phyloP scores from a whole-genome alignment of 2,888 invertebrate genomes.

The Phymatocera aterrima region DNA sequence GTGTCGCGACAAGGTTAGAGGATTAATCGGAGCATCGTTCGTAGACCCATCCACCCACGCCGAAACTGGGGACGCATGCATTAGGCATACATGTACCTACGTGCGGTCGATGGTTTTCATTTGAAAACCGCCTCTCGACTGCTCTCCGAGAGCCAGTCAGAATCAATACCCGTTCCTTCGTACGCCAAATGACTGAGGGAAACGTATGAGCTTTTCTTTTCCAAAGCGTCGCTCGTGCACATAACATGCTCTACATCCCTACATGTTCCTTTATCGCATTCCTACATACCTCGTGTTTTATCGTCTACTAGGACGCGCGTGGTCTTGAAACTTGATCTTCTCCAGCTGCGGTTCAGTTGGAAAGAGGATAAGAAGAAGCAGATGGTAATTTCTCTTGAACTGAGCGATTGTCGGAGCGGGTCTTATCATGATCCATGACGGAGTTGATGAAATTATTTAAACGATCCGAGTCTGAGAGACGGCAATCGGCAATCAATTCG shows the following conservation, averaged over 20 bases:
- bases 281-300: too few species aligned
- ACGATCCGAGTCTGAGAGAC: too few species aligned
- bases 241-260: too few species aligned
- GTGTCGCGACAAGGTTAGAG: too few species aligned
- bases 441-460: too few species aligned
- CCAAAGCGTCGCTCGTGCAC: too few species aligned
- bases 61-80: neutral
- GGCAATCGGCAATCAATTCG: neutral
- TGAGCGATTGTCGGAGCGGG: too few species aligned
- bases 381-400: too few species aligned
- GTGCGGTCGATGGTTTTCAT: slow-evolving; percentile 27
- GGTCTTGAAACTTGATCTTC: neutral
- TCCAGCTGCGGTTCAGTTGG: neutral
- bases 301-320: neutral
- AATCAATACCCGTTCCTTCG: slow-evolving; percentile 28
- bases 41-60: neutral
- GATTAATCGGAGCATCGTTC: neutral
- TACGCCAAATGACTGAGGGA: neutral
- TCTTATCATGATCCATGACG: too few species aligned
- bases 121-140: neutral
- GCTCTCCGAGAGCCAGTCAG: neutral
- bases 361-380: too few species aligned
- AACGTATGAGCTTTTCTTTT: neutral
- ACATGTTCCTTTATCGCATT: neutral
- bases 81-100: neutral